Evolutionary conservation across 1,140 invertebrate species (phyloP).

Genomic region (Lasioglossum baleicum): DNA sequence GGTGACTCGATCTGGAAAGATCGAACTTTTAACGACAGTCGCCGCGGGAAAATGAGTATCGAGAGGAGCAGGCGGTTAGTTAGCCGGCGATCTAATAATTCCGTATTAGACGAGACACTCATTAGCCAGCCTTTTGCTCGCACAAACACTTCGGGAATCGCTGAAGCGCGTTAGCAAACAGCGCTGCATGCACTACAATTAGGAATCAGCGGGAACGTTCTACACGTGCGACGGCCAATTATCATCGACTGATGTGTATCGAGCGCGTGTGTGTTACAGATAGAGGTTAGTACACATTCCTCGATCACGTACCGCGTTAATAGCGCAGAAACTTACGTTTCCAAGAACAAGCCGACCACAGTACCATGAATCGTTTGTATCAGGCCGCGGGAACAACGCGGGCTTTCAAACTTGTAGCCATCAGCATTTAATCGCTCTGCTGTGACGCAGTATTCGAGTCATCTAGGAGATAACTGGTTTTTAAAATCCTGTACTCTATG

Average conservation of each 20-base stretch:
- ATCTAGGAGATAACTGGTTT: no score
- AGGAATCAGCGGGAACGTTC: background rate
- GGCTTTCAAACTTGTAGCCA: background rate
- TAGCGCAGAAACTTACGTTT: background rate
- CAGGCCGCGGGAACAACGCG: no score
- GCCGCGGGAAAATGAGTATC: no score
- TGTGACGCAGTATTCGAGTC: no score
- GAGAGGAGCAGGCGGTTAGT: no score
- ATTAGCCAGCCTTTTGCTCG: background rate
- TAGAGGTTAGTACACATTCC: background rate
- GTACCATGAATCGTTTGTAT: no score
- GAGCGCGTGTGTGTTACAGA: background rate
- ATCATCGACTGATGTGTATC: background rate
- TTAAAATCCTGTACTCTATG: no score
- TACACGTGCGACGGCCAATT: constrained; percentile 1
- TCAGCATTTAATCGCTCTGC: background rate
- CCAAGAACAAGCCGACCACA: no score
- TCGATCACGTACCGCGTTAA: background rate
- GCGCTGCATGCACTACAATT: background rate
- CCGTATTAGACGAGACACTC: no score
- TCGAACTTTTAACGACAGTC: no score
- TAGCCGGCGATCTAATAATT: no score
- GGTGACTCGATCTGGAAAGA: no score
- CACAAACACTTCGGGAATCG: background rate
- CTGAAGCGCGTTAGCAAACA: background rate